Conservation (phyloP, 92 coral and sea anemone species). For the Actinernus sp. region DNA sequence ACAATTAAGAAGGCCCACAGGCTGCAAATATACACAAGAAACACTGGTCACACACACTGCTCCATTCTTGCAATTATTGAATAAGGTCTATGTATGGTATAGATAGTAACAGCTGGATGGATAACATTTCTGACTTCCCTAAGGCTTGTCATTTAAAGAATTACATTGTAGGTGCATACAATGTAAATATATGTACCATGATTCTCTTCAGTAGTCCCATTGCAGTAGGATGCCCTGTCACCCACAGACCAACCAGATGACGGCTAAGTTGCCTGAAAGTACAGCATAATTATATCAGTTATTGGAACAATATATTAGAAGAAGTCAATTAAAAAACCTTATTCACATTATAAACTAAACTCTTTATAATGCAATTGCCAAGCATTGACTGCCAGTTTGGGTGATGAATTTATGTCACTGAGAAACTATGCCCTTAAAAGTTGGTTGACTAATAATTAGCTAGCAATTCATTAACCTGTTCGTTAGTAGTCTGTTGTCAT, state of each 20-base stretch:
- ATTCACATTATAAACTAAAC: no score
- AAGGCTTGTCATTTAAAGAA: no score
- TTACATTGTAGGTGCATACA: no score
- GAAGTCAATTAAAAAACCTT: no score
- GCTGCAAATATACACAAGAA: constrained; percentile 49
- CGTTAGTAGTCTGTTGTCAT: constrained; percentile 83
- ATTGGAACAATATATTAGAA: no score
- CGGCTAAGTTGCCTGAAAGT: constrained; percentile 91
- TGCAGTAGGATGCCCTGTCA: constrained; percentile 99
- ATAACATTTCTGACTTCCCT: no score
- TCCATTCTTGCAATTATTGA: neutral
- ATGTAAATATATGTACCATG: constrained; percentile 74
- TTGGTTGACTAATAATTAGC: no score
- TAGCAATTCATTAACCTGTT: constrained; percentile 81
- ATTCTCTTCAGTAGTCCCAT: constrained; percentile 90
- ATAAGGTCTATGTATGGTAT: no score
- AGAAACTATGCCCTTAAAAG: no score
- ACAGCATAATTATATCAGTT: neutral
- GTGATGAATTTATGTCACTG: no score
- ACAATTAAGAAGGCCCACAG: constrained; percentile 86
- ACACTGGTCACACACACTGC: neutral
- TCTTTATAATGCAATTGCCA: no score
- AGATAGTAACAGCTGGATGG: neutral
- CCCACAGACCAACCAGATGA: constrained; percentile 96
- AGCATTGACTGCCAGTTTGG: no score